Conservation (phyloP, 1,140 invertebrate species). For the Drosophila mayri region DNA sequence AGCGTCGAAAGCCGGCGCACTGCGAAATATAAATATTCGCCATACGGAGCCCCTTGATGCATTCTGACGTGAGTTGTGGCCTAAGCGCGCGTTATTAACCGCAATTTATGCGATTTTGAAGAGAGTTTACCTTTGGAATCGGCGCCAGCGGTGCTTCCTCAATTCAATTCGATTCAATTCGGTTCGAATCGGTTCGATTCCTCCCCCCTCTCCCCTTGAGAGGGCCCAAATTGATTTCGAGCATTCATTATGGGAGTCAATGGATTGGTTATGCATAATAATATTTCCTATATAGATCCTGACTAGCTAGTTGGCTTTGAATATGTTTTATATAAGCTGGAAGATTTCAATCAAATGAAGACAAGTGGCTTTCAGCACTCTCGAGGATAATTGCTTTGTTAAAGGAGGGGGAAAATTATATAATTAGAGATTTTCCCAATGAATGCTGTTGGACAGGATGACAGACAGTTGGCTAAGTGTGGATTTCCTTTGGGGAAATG, state of each 20-base stretch:
- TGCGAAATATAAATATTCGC: constrained; percentile 79
- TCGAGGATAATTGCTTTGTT: not conserved
- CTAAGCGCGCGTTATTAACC: constrained; percentile 82
- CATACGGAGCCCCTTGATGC: constrained; percentile 77
- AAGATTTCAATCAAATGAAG: constrained; percentile 4
- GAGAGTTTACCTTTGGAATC: constrained; percentile 45
- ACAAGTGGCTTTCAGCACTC: constrained; percentile 20
- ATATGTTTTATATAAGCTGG: not conserved
- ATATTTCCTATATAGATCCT: not conserved
- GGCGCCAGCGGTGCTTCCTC: constrained; percentile 43
- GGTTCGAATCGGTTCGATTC: constrained; percentile 2
- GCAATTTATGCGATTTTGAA: constrained; percentile 81
- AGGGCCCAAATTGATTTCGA: constrained; percentile 33
- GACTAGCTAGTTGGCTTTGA: not conserved
- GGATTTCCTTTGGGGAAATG: constrained; percentile 33
- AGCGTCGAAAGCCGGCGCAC: constrained; percentile 49
- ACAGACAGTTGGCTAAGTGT: constrained; percentile 17
- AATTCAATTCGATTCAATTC: constrained; percentile 19
- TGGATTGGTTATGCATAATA: not conserved
- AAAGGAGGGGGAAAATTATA: not conserved
- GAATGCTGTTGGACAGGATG: not conserved
- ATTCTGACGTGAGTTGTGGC: constrained; percentile 82
- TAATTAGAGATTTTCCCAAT: constrained; percentile 15
- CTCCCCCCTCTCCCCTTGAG: not conserved
- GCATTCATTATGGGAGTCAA: constrained; percentile 16